These are phyloP conservation scores for Punctoribates punctum DNA, from an alignment of 2,888 invertebrate genomes.

Conservation along the genomic window DNA sequence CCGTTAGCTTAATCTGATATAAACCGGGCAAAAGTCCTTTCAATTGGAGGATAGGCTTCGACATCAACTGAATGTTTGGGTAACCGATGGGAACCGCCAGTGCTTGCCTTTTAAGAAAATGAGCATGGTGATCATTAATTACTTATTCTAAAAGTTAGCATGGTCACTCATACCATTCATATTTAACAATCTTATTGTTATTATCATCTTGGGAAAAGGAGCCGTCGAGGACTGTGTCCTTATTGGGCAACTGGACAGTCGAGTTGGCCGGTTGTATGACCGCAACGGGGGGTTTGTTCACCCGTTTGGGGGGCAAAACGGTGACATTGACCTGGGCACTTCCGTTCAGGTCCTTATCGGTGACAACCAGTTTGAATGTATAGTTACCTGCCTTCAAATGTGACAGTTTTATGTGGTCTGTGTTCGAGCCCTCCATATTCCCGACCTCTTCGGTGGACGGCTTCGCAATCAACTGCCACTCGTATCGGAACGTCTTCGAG, in stretches of 20 bases:
- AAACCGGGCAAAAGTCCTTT: conserved; percentile 77
- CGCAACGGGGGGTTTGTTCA: conserved; percentile 74
- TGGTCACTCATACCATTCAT: conserved; percentile 69
- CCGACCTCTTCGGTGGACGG: conserved; percentile 70
- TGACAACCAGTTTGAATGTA: conserved; percentile 78
- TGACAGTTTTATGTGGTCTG: conserved; percentile 67
- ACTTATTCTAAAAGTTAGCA: no score
- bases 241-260: conserved; percentile 82
- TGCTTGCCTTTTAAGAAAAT: conserved; percentile 58
- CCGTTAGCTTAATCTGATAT: conserved; percentile 64
- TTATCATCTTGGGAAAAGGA: conserved; percentile 67
- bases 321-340: conserved; percentile 79
- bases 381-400: conserved; percentile 68
- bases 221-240: conserved; percentile 81
- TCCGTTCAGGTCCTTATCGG: conserved; percentile 53
- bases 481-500: conserved; percentile 66
- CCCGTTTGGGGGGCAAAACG: conserved; percentile 73
- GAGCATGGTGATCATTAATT: no score
- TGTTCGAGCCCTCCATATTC: conserved; percentile 74
- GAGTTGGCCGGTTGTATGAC: conserved; percentile 80
- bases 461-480: conserved; percentile 80
- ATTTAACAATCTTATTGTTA: conserved; percentile 74
- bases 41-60: conserved; percentile 72
- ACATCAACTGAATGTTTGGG: conserved; percentile 62
- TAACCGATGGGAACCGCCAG: conserved; percentile 80